Percentiles rank a stretch among this genome's conserved stretches.
These are phyloP conservation scores for Excalfactoria chinensis DNA, from an alignment of 2,113 vertebrate genomes.

Conservation along the genomic window DNA sequence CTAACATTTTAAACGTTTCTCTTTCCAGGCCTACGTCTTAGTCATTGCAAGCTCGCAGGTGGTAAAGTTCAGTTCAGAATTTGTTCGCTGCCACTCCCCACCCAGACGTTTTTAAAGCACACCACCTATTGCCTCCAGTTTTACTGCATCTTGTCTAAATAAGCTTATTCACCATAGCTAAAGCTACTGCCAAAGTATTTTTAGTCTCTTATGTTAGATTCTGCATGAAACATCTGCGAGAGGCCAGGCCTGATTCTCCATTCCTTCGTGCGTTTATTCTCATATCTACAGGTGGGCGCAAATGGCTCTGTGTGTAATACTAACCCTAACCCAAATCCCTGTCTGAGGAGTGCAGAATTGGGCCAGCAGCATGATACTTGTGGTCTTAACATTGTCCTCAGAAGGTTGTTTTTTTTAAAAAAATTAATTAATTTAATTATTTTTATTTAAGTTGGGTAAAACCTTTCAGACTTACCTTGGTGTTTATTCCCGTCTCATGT, in stretches of 20 bases:
- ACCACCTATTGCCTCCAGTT: neutral
- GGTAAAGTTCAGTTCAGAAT: conserved; percentile 31
- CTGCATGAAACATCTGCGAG: conserved; percentile 22
- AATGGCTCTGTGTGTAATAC: neutral
- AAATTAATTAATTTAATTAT: neutral
- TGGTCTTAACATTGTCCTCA: neutral
- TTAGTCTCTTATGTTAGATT: conserved; percentile 27
- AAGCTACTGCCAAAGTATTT: conserved; percentile 39
- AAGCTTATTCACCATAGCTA: neutral
- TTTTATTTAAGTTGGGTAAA: neutral
- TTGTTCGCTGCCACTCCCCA: neutral
- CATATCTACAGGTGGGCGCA: neutral
- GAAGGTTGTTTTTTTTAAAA: neutral
- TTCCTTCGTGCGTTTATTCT: conserved; percentile 4
- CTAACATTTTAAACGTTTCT: conserved; percentile 37
- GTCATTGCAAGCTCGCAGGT: conserved; percentile 38
- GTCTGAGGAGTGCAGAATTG: neutral
- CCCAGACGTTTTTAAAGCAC: neutral
- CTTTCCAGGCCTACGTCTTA: conserved; percentile 42
- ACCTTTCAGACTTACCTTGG: neutral
- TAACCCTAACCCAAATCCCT: no score
- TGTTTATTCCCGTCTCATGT: neutral
- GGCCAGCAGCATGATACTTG: neutral
- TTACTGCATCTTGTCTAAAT: conserved; percentile 27
- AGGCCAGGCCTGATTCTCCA: neutral